Evolutionary conservation across 2,113 vertebrate genomes (phyloP).

Genomic region (Oxyruncus cristatus): DNA sequence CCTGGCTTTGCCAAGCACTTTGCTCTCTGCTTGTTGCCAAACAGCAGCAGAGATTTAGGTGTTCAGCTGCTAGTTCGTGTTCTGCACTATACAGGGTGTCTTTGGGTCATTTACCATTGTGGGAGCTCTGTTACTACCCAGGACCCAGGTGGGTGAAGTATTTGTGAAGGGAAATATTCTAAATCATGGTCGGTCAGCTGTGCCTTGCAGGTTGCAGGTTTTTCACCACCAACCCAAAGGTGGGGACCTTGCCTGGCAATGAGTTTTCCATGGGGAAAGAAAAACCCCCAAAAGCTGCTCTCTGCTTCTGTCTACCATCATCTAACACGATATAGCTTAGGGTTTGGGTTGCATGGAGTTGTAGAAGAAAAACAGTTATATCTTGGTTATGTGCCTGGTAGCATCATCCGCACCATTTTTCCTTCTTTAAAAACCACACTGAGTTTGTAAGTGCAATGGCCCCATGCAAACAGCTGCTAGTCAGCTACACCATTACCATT

Average conservation of each 20-base stretch:
- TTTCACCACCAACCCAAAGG: background rate
- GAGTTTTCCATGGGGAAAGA: background rate
- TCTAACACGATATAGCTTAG: background rate
- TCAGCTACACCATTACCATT: background rate
- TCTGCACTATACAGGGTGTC: background rate
- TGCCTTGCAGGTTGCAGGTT: background rate
- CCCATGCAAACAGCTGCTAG: background rate
- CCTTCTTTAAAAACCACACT: background rate
- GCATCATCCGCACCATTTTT: background rate
- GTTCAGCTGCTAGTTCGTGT: background rate
- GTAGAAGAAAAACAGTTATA: background rate
- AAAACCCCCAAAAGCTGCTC: background rate
- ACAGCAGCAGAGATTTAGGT: background rate
- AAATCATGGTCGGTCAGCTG: accelerated
- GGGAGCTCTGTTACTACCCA: background rate
- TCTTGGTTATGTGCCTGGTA: background rate
- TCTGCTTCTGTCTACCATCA: background rate
- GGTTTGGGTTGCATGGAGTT: background rate
- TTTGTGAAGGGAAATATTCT: background rate
- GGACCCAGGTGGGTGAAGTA: background rate
- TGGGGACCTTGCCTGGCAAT: background rate
- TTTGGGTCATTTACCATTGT: background rate
- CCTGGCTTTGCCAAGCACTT: background rate
- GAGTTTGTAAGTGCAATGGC: background rate
- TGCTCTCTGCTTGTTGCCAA: background rate